phyloP scores from a whole-genome alignment of 2,113 vertebrate species.

The Pelmatolapia mariae region DNA sequence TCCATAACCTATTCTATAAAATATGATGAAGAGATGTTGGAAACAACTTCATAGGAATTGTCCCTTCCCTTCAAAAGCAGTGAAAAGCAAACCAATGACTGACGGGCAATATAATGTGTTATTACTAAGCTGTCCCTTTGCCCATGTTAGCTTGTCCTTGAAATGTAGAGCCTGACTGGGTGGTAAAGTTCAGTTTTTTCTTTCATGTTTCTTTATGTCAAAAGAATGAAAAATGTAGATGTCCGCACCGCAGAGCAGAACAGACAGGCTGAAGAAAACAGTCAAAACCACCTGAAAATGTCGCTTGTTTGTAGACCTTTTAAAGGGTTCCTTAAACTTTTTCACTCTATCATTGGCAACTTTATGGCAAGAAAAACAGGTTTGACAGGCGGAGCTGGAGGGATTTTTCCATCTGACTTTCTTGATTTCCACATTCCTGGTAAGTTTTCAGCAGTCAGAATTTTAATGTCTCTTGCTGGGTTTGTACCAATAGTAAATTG shows the following conservation, averaged over 20 bases:
- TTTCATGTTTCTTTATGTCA: background rate
- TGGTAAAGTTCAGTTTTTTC: background rate
- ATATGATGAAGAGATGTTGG: background rate
- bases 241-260: background rate
- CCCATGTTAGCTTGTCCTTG: background rate
- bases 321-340: background rate
- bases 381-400: background rate
- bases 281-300: background rate
- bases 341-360: background rate
- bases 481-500: slow-evolving; percentile 1
- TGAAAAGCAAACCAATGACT: background rate
- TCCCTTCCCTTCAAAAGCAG: background rate
- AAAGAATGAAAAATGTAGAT: background rate
- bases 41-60: background rate
- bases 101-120: background rate
- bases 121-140: background rate
- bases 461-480: background rate
- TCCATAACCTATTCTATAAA: background rate
- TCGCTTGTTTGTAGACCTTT: background rate
- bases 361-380: background rate
- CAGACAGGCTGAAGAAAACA: background rate
- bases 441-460: background rate
- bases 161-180: background rate
- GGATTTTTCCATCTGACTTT: background rate
- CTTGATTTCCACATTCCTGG: background rate